phyloP scores from a whole-genome alignment of 2,888 invertebrate genomes.

The Phortica okadai region DNA sequence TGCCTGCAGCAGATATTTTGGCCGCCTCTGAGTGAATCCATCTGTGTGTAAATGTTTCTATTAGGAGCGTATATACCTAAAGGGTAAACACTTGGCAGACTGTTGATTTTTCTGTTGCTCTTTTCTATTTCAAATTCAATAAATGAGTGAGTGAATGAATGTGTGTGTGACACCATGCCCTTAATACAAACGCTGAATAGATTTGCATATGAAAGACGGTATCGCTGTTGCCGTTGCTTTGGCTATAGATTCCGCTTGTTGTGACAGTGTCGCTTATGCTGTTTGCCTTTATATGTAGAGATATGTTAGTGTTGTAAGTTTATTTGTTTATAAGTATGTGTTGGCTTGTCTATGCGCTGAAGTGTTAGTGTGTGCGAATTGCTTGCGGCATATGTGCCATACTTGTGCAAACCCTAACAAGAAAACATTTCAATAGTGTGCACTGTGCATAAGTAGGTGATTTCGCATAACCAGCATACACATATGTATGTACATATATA shows the following conservation, averaged over 20 bases:
- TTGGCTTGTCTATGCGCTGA: not conserved
- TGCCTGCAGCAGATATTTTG: no score
- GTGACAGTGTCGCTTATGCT: not conserved
- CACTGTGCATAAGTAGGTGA: not conserved
- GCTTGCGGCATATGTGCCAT: conserved; percentile 30
- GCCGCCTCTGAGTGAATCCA: no score
- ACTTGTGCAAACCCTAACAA: conserved; percentile 15
- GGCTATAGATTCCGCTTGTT: conserved; percentile 23
- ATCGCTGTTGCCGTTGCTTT: conserved; percentile 19
- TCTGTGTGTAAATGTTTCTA: no score
- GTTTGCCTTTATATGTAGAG: not conserved
- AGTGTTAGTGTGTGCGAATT: conserved; percentile 8
- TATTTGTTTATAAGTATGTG: not conserved
- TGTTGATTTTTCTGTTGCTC: conserved; percentile 30
- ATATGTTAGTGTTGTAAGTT: not conserved
- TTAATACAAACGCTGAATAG: conserved; percentile 26
- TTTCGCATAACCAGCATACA: not conserved
- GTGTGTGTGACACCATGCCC: conserved; percentile 21
- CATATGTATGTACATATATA: not conserved
- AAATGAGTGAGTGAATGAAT: conserved; percentile 46
- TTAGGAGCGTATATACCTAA: no score
- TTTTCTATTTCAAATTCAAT: conserved; percentile 48
- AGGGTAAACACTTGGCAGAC: conserved; percentile 40
- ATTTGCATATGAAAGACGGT: conserved; percentile 45
- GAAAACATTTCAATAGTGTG: conserved; percentile 9